Evolutionary conservation across 2,113 vertebrate genomes (phyloP), one percentile per base, ranked within the genome.

Genomic region (Lathamus discolor): DNA sequence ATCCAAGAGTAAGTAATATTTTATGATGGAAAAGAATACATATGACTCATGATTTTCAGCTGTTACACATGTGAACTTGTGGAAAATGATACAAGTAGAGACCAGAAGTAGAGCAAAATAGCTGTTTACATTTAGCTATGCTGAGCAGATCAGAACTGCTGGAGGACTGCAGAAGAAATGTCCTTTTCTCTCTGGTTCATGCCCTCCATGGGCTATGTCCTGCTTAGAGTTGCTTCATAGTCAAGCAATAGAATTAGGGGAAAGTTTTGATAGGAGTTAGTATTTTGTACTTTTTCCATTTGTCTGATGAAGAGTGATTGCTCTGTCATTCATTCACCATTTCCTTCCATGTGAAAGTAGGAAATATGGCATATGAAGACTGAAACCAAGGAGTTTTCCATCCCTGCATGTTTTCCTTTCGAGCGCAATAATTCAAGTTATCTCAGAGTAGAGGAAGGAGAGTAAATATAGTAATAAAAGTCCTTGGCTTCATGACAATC

Each of bases 61-160:
- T 91, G 76, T 91, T 51, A 27, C 74, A 69, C 51, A 46, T 84
- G 31, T 88, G 86, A 95, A 90, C 51, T 91, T 88, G 69, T 79
- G 76, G 84, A 91, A 95, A 96, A 95, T 29, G 3, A 79, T 94
- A 83, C 62, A 93, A 74, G 85, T 80, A 88, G 81, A 85, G 90
- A 76, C 46, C 19, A 90, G 76, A 85, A 91, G 37, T 46, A 83
- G 69, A 89, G 46, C 7, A 83, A 80, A 79, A 52, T 77, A 37
- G 19, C 57, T 84, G 69, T 89, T 90, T 86, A 37, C 7, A 11
- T 88, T 88, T 55, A 74, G 59, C 41, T 91, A 68, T 86, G 19
- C 85, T 11, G n/a, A 82, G 63, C 57, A 91, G 55, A 88, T 54
- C 41, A 59, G 81, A 80, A 88, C 43, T 74, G 72, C 87, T 51